These are phyloP conservation scores for Syngnathus floridae DNA, from an alignment of 2,113 vertebrate species.

Conservation along the genomic window DNA sequence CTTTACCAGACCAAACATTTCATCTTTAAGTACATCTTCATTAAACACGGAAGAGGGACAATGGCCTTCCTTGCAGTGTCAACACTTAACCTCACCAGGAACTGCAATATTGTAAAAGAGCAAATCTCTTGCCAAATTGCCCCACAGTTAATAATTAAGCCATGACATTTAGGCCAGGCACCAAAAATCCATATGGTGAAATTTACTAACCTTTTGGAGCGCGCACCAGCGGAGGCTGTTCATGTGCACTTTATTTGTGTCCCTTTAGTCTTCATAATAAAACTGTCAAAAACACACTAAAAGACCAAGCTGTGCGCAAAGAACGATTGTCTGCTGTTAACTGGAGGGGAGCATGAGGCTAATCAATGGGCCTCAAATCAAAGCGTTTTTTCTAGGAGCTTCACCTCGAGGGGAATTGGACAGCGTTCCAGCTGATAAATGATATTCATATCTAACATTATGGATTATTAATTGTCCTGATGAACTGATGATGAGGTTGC, in stretches of 20 bases:
- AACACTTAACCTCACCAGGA: slow-evolving; percentile 67
- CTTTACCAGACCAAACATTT: slow-evolving; percentile 62
- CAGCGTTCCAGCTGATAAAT: slow-evolving; percentile 39
- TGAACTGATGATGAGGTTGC: slow-evolving; percentile 57
- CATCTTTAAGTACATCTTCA: slow-evolving; percentile 70
- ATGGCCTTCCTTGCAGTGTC: slow-evolving; percentile 54
- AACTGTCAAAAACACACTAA: slow-evolving; percentile 57
- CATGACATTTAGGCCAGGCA: slow-evolving; percentile 69
- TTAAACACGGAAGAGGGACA: slow-evolving; percentile 60
- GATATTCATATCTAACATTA: slow-evolving; percentile 59
- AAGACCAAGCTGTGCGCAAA: slow-evolving; percentile 34
- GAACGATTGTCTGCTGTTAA: slow-evolving; percentile 48
- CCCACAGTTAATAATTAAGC: slow-evolving; percentile 72
- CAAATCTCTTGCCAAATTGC: slow-evolving; percentile 62
- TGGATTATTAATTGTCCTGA: slow-evolving; percentile 55
- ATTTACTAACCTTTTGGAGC: slow-evolving; percentile 69
- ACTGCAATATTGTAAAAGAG: slow-evolving; percentile 64
- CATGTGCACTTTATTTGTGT: slow-evolving; percentile 52
- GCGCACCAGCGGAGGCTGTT: slow-evolving; percentile 44
- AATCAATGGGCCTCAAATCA: slow-evolving; percentile 58
- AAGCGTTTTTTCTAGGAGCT: slow-evolving; percentile 44
- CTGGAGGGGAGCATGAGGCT: slow-evolving; percentile 35
- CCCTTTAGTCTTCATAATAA: slow-evolving; percentile 59
- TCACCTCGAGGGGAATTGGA: slow-evolving; percentile 12
- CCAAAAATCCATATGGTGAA: slow-evolving; percentile 70